phyloP scores from a whole-genome alignment of 2,888 invertebrate species.

The Therioaphis trifolii region DNA sequence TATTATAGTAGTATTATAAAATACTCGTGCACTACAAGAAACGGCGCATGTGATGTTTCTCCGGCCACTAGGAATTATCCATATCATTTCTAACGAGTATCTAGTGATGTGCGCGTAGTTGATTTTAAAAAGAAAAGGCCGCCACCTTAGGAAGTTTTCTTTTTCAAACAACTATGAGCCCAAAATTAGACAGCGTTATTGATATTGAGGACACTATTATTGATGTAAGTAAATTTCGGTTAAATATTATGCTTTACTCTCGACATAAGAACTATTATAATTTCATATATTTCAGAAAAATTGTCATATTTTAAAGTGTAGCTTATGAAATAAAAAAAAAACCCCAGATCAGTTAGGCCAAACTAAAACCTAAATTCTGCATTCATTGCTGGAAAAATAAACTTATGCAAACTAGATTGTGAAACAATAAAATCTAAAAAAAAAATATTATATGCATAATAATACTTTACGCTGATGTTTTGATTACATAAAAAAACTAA shows the following conservation, averaged over 20 bases:
- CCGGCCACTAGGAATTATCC: conserved; percentile 36
- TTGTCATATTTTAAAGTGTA: no score
- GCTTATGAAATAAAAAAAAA: no score
- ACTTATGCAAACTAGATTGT: no score
- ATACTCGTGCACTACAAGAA: conserved; percentile 2
- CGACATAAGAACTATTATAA: not conserved
- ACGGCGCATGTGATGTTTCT: conserved; percentile 46
- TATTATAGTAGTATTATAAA: conserved; percentile 18
- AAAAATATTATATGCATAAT: no score
- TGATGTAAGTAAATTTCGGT: conserved; percentile 35
- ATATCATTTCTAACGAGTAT: conserved; percentile 25
- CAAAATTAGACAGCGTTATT: conserved; percentile 49
- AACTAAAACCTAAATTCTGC: no score
- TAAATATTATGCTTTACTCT: not conserved
- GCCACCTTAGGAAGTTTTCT: conserved; percentile 44
- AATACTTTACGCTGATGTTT: no score
- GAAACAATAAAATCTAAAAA: no score
- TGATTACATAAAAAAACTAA: no score
- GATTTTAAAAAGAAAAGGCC: conserved; percentile 55
- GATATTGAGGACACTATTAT: conserved; percentile 19
- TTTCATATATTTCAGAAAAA: not conserved
- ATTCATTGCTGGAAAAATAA: no score
- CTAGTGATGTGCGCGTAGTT: conserved; percentile 28
- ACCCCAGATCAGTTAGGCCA: no score
- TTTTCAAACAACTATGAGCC: conserved; percentile 54